Conservation (phyloP, 1,140 invertebrate species). For the Drosophila tristis region DNA sequence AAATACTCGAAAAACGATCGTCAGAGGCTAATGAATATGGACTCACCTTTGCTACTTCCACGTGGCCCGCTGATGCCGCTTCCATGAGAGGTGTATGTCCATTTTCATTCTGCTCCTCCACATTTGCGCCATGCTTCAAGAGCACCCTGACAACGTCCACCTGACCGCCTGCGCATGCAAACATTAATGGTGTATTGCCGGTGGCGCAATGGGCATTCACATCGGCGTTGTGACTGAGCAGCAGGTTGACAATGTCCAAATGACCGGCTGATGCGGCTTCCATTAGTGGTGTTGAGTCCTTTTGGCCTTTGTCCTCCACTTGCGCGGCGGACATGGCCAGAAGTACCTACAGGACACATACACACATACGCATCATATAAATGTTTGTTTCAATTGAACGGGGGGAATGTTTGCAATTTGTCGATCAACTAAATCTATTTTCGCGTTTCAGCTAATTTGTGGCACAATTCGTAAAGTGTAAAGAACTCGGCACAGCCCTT, state of each 20-base stretch:
- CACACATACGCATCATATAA: background rate
- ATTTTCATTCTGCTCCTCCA: constrained; percentile 99
- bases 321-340: constrained; percentile 98
- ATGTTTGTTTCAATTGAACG: too few species aligned
- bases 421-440: too few species aligned
- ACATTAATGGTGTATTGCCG: constrained; percentile 98
- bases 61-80: constrained; percentile 98
- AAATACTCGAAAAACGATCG: background rate
- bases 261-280: constrained; percentile 97
- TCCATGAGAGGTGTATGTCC: constrained; percentile 99
- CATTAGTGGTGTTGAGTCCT: constrained; percentile 98
- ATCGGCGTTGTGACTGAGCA: constrained; percentile 96
- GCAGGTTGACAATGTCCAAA: constrained; percentile 95
- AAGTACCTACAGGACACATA: constrained; percentile 88
- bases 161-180: constrained; percentile 98
- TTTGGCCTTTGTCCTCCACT: constrained; percentile 96
- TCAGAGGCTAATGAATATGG: background rate
- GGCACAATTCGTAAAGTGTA: too few species aligned
- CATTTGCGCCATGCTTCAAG: constrained; percentile 95
- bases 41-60: constrained; percentile 93
- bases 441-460: too few species aligned
- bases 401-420: too few species aligned
- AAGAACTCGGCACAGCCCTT: background rate
- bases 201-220: constrained; percentile 98
- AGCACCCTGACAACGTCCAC: constrained; percentile 95